Evolutionary conservation across 1,140 invertebrate species (phyloP), one percentile per base, ranked within the genome.

Genomic region (Proctacanthus coquilletti): DNA sequence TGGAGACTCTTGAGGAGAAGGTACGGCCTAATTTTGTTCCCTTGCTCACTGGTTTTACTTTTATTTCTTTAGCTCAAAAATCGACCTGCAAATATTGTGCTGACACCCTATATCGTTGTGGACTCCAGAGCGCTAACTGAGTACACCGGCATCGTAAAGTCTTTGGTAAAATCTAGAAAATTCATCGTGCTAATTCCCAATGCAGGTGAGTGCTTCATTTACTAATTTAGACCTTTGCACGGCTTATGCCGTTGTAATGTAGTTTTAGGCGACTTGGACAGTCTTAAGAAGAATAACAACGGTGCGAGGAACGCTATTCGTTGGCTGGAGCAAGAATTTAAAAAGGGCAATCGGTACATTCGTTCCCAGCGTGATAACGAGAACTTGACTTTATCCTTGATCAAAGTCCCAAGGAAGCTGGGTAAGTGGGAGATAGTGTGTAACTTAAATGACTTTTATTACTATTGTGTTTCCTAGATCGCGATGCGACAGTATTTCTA

Each of bases 261-360:
- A 92, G 87, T 92, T 29, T 72, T 93, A 36, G 84, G 82, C 45
- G 77, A 79, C 32, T 62, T 93, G 50, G 87, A 93, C 54, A 76
- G 84, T 39, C 56, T 87, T 35, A 93, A 94, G 62, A 78, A 74
- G 44, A 77, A 72, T 51, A 78, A 70, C 44, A 69, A 71, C 38
- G 70, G 75, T 44, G 87, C 86, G 1, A 68, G 88, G 34, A 84
- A 91, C 54, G 84, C 83, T 2, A 93, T 89, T 35, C 77, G 88
- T 43, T 93, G 88, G 87, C 61, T 95, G 34, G 88, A 93, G 59
- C 60, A 68, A 17, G 84, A 92, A 61, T 75, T 93, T 14, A 74
- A 77, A 39, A 75, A 75, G 45, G 88, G 88, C 8, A 86, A 85
- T 42, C 67, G 85, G 36, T 89, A 80, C 53, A 59, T 86, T 41